These are phyloP conservation scores for Lordiphosa clarofinis DNA, from an alignment of 1,140 invertebrate genomes.

Conservation along the genomic window DNA sequence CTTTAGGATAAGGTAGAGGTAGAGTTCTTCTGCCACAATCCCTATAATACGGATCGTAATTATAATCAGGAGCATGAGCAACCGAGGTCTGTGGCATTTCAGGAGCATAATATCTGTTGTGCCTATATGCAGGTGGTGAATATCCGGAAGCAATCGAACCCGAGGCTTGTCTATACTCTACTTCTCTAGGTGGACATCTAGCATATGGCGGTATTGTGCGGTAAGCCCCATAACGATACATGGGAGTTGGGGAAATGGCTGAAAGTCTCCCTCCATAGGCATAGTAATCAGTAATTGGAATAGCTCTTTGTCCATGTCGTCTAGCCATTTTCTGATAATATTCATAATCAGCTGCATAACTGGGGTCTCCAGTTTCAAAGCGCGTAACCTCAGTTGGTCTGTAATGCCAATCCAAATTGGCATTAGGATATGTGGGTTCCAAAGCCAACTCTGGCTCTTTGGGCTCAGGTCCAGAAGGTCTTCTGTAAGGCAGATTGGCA, in stretches of 20 bases:
- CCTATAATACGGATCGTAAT: not conserved
- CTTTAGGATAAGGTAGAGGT: not conserved
- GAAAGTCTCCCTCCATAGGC: too few relatives aligned
- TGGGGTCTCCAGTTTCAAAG: not conserved
- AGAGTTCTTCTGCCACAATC: not conserved
- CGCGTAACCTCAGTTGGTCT: not conserved
- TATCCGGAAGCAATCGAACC: slow-evolving; percentile 7
- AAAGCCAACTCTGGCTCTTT: not conserved
- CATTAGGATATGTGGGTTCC: not conserved
- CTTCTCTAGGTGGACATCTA: too few relatives aligned
- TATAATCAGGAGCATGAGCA: not conserved
- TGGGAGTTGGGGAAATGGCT: too few relatives aligned
- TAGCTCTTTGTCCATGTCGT: not conserved
- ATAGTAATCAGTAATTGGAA: not conserved
- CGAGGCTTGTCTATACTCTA: slow-evolving; percentile 1
- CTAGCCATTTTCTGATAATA: not conserved
- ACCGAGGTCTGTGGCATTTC: not conserved
- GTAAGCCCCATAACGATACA: too few relatives aligned
- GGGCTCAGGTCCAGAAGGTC: not conserved
- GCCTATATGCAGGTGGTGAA: not conserved
- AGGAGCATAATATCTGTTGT: not conserved
- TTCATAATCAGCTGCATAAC: not conserved
- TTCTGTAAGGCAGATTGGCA: not conserved
- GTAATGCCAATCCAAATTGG: not conserved
- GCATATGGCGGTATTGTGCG: not conserved